Base-by-base conservation (phyloP, 2,888 invertebrate species). In the Euproctis similis region DNA sequence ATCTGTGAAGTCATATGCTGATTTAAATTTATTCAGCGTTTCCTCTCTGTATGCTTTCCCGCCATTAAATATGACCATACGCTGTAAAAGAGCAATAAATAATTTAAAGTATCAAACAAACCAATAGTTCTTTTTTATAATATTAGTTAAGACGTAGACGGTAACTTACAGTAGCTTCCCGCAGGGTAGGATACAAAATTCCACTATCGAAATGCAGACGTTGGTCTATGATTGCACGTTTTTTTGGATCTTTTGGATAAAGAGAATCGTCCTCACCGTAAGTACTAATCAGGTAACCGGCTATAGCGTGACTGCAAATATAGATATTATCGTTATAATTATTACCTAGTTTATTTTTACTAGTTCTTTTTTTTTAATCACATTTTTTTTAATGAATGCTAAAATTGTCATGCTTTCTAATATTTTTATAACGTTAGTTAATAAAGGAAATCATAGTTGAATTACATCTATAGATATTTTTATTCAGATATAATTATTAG, bases 191-290 rank as follows among this genome's bases (percentile, higher is more conserved):
- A 46, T 85, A 86, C 5, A 88, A 59, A 9, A 80, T 75, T 3
- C 86, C 86, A 20, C 80, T 76, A 48, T 88, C 87, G 24, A 88
- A 88, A 54, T 87, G 84, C 7, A 88, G 59, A 28, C 82, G 70
- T 42, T 87, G 86, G 41, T 88, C 87, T 5, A 89, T 68, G 0
- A 74, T 27, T 1, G 87, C 87, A 25, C 87, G 63, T 28, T 62
- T 64, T 36, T 77, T 68, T 0, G 75, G 71, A 33, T 88, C 87
- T 8, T 50, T 67, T 0, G 89, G 88, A 44, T 87, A 88, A 1
- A 91, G 67, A 5, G 73, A 59, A 36, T 88, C 86, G 25, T 85
- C 70, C 23, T 80, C 65, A 4, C 82, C 88, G 43, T 88, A 88
- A 54, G 87, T 87, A 12, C 73, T 78, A 4, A 87, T 81, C 37